Evolutionary conservation across 2,888 invertebrate species (phyloP).

Genomic region (Drosophila cracens): DNA sequence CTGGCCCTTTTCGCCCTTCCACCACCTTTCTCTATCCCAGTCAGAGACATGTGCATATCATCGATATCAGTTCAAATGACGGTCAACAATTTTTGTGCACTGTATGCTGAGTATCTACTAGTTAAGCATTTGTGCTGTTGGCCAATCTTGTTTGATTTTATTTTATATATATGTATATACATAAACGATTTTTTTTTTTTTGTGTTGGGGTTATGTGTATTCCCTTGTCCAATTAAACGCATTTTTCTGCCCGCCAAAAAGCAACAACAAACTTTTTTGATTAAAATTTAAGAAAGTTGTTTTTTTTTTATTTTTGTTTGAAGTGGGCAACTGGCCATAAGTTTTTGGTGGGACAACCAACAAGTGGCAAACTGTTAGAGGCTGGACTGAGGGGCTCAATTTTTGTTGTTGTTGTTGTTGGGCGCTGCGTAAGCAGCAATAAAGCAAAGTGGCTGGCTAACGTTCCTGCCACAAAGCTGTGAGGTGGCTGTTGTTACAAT

Average conservation of each 20-base stretch:
- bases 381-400: constrained; percentile 7
- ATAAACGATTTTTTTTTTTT: neutral
- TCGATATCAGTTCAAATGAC: neutral
- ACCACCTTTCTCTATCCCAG: neutral
- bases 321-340: constrained; percentile 38
- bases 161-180: neutral
- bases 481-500: constrained; percentile 25
- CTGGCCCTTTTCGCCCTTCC: fast-evolving
- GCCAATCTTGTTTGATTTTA: neutral
- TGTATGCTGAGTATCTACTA: neutral
- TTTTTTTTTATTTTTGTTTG: constrained; percentile 25
- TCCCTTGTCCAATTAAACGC: constrained; percentile 79
- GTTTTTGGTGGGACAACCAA: constrained; percentile 42
- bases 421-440: constrained; percentile 62
- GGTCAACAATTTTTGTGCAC: neutral
- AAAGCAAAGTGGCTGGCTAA: constrained; percentile 59
- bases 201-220: constrained; percentile 47
- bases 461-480: constrained; percentile 21
- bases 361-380: constrained; percentile 50
- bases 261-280: constrained; percentile 72
- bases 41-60: neutral
- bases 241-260: constrained; percentile 62
- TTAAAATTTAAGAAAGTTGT: constrained; percentile 70
- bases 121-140: neutral
- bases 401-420: constrained; percentile 31